These are phyloP conservation scores for Hafferia zeledoni DNA, from an alignment of 2,797 vertebrate genomes.

Conservation along the genomic window DNA sequence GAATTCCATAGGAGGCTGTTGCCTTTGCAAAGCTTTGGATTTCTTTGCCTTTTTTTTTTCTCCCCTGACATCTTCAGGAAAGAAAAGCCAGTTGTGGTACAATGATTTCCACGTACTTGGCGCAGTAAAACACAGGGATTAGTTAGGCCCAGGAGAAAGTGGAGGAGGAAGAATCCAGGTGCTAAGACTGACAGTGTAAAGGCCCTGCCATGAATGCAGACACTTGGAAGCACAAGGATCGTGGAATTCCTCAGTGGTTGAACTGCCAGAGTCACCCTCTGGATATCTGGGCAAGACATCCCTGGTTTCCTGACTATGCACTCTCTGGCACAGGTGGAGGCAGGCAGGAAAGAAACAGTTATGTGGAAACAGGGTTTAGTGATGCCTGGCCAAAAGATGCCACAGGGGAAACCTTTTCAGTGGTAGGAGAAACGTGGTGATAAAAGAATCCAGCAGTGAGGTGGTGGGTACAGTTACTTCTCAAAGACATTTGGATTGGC, in stretches of 20 bases:
- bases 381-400: not conserved
- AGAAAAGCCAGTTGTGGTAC: not conserved
- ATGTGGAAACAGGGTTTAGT: not conserved
- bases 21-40: not conserved
- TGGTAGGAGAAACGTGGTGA: not conserved
- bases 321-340: rapidly evolving
- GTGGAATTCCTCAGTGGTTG: not conserved
- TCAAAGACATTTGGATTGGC: not conserved
- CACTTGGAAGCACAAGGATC: not conserved
- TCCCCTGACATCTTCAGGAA: not conserved
- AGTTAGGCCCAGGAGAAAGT: not conserved
- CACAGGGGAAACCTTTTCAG: not conserved
- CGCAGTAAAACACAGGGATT: not conserved
- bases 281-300: not conserved
- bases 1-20: not conserved
- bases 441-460: not conserved
- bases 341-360: not conserved
- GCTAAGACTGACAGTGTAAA: not conserved
- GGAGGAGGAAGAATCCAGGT: not conserved
- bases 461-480: not conserved
- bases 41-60: not conserved
- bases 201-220: not conserved
- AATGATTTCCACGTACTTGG: not conserved
- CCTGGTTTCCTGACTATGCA: not conserved
- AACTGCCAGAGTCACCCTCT: not conserved